A percentile compares a stretch with the other conserved stretches of the same genome.
Conservation (phyloP, 2,888 invertebrate species). For the Saturnia japonica region DNA sequence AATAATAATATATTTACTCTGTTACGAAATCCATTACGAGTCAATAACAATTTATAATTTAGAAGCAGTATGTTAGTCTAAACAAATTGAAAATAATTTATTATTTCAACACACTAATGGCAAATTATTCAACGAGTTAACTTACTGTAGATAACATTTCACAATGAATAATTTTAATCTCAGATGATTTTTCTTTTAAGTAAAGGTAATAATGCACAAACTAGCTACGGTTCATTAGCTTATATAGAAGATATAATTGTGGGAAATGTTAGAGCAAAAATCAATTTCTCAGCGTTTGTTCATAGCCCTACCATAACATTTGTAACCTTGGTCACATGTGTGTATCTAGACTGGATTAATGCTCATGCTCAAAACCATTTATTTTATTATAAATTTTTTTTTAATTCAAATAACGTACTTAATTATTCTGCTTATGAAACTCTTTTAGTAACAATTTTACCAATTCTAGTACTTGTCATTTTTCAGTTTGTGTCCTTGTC, state of each 20-base stretch:
- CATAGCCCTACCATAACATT: slow-evolving; percentile 65
- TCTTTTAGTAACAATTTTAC: too few species aligned
- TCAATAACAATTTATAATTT: slow-evolving; percentile 1
- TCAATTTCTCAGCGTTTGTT: slow-evolving; percentile 73
- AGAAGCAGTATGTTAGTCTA: background rate
- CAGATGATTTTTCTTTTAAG: slow-evolving; percentile 12
- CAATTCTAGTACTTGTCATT: too few species aligned
- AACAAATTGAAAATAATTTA: background rate
- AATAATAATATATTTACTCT: background rate
- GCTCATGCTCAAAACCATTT: background rate
- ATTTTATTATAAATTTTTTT: background rate
- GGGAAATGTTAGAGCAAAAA: slow-evolving; percentile 80
- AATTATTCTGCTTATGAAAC: background rate
- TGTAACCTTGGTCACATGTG: slow-evolving; percentile 31
- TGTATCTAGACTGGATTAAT: slow-evolving; percentile 7
- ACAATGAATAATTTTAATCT: slow-evolving; percentile 21
- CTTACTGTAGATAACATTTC: slow-evolving; percentile 66
- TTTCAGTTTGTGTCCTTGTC: too few species aligned
- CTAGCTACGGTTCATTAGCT: slow-evolving; percentile 58
- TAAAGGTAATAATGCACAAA: slow-evolving; percentile 56
- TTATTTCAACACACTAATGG: background rate
- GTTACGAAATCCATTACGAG: background rate
- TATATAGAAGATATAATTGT: slow-evolving; percentile 77
- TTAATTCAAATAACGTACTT: background rate
- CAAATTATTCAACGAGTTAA: slow-evolving; percentile 26